Base-by-base conservation (phyloP, 2,888 invertebrate genomes). In the Cheilosia vulpina region DNA sequence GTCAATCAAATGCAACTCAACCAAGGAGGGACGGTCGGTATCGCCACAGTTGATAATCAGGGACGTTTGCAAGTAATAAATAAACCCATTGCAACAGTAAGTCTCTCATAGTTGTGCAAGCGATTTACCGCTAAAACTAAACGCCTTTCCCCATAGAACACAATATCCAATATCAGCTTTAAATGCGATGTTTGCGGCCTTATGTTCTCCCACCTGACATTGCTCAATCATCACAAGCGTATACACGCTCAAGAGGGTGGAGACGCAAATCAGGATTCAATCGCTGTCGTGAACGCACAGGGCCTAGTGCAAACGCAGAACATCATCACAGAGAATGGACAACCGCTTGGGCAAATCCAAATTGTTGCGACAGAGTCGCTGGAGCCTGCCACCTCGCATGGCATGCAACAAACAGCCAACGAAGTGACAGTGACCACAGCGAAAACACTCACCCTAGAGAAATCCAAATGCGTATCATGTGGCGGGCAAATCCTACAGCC, bases 121-220 rank as follows among this genome's bases (percentile, higher is more conserved):
- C 7, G 31, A 31, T 57, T 13, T 31, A 60, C 13, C 0, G 27
- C 15, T 27, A 13, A 31, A 53, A 15, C 47, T 45, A n/a, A 71
- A 63, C 38, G 2, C 3, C 7, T 11, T 57, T 43, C 38, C 15
- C 34, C 5, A 7, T 85, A 95, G 90, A 96, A 95, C 89, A 94
- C 95, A 75, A 95, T 96, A 90, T 95, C 96, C 17, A 96, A 96
- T 90, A 96, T 97, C 31, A 96, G 96, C 88, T 97, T 96, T 91
- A 97, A 97, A 92, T 97, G 97, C 92, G 97, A 97, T 92, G 96
- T 97, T 9, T 97, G 97, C 90, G 97, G 97, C 55, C 93, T 97
- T 82, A 96, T 96, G 94, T 97, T 97, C 91, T 96, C 96, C 1
- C 97, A 97, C 90, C 93, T 97, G 87, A 95, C 96, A 58, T 92